Evolutionary conservation across 2,888 invertebrate genomes (phyloP), one percentile per base, ranked within the genome.

Genomic region (Sacculina carcini): DNA sequence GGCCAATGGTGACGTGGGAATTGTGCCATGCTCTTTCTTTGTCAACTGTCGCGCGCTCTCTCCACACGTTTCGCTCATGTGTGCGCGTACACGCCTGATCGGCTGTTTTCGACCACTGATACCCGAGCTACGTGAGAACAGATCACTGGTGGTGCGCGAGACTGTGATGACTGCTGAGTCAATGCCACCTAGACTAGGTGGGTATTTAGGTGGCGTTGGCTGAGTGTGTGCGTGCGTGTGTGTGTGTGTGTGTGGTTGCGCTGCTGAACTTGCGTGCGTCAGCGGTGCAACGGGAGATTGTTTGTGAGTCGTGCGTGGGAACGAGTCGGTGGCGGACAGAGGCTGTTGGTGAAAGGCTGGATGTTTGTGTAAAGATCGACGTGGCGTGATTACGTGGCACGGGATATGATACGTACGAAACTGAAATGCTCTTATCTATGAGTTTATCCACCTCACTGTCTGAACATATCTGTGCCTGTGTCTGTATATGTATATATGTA

Each of bases 71-170:
- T 19, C 52, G 23, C 21, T 19, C 38, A 21, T 1, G n/a, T 36
- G 24, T 16, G 53, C 56, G 58, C 38, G 23, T 19, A 47, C 55
- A 47, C 55, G 51, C 38, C 49, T 48, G 19, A 14, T 26, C 19
- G 32, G 61, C 63, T 61, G 62, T 62, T 62, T 62, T 61, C 56
- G 54, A n/a, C 36, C 48, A 55, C 56, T 50, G 32, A n/a, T 24
- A 31, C 7, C 16, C 16, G 16, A 48, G 7, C 19, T 6, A 7
- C 9, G 6, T 29, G n/a, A n/a, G n/a, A n/a, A n/a, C n/a, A n/a
- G n/a, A n/a, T n/a, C n/a, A n/a, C n/a, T n/a, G n/a, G n/a, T n/a
- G n/a, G n/a, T n/a, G n/a, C n/a, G n/a, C n/a, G n/a, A n/a, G n/a
- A n/a, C n/a, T n/a, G n/a, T n/a, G n/a, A n/a, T n/a, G n/a, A n/a